These are phyloP conservation scores for Setipinna tenuifilis DNA, from an alignment of 2,797 vertebrate species.

Conservation along the genomic window DNA sequence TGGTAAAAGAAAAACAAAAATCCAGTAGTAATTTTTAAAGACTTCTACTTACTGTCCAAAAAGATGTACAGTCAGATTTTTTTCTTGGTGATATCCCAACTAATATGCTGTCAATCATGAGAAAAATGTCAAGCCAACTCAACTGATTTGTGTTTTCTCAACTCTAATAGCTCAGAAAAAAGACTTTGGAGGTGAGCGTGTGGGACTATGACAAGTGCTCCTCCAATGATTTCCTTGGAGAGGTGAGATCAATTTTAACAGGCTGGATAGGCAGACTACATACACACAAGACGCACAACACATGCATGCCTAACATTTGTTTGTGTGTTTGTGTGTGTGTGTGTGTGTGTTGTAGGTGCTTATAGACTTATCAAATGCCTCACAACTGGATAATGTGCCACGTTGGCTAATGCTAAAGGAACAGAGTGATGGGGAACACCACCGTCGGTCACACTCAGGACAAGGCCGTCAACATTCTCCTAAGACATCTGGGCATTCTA, in stretches of 20 bases:
- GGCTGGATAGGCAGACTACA: neutral
- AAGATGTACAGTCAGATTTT: too few relatives aligned
- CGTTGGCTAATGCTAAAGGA: slow-evolving; percentile 93
- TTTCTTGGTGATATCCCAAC: neutral
- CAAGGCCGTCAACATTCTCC: slow-evolving; percentile 86
- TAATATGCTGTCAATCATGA: neutral
- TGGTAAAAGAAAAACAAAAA: too few relatives aligned
- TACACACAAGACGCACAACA: neutral
- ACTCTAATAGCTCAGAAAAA: slow-evolving; percentile 90
- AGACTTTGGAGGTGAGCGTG: slow-evolving; percentile 96
- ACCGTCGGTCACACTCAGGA: slow-evolving; percentile 86
- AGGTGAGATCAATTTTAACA: slow-evolving; percentile 78
- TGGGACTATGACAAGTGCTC: slow-evolving; percentile 98
- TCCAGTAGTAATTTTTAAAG: too few relatives aligned
- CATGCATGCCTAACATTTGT: neutral
- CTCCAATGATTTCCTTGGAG: slow-evolving; percentile 96
- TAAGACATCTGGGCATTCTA: slow-evolving; percentile 80
- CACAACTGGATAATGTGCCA: slow-evolving; percentile 90
- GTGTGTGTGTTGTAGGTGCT: slow-evolving; percentile 78
- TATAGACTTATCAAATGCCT: slow-evolving; percentile 89
- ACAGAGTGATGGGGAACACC: slow-evolving; percentile 91
- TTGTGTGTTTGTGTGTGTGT: neutral
- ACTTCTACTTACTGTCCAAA: too few relatives aligned
- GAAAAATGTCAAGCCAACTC: neutral
- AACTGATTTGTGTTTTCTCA: slow-evolving; percentile 42